Conservation (phyloP, 2,797 vertebrate species). For the Microcaecilia unicolor region DNA sequence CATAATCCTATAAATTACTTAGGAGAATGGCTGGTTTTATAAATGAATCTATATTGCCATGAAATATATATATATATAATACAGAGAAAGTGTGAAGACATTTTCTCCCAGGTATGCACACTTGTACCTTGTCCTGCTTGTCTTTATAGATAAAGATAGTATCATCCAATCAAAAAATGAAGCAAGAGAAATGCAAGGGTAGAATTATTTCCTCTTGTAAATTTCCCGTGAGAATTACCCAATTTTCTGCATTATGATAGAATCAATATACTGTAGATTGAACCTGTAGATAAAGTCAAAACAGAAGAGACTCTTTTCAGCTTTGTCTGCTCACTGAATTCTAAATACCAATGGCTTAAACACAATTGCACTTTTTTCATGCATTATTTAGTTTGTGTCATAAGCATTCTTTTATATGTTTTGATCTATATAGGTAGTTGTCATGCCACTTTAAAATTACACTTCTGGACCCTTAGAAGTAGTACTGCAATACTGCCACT, state of each 20-base stretch:
- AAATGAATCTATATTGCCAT: no score
- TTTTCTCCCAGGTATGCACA: slow-evolving; percentile 21
- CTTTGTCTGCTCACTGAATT: slow-evolving; percentile 47
- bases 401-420: no score
- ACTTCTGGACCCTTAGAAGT: no score
- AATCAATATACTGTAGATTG: slow-evolving; percentile 83
- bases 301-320: slow-evolving; percentile 42
- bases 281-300: slow-evolving; percentile 65
- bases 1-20: no score
- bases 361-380: no score
- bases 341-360: slow-evolving; percentile 43
- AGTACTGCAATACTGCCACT: no score
- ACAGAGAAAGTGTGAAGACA: slow-evolving; percentile 6
- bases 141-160: slow-evolving; percentile 64
- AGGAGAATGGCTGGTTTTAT: no score
- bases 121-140: slow-evolving; percentile 23
- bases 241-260: slow-evolving; percentile 86
- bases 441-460: no score
- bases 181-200: slow-evolving; percentile 77
- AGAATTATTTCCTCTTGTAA: slow-evolving; percentile 71
- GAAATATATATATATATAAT: background rate
- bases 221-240: slow-evolving; percentile 71
- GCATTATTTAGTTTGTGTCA: no score
- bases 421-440: no score
- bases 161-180: slow-evolving; percentile 76